A percentile compares a stretch with the other conserved stretches of the same genome.
Conservation (phyloP, 2,113 vertebrate genomes). For the Nothocercus julius region DNA sequence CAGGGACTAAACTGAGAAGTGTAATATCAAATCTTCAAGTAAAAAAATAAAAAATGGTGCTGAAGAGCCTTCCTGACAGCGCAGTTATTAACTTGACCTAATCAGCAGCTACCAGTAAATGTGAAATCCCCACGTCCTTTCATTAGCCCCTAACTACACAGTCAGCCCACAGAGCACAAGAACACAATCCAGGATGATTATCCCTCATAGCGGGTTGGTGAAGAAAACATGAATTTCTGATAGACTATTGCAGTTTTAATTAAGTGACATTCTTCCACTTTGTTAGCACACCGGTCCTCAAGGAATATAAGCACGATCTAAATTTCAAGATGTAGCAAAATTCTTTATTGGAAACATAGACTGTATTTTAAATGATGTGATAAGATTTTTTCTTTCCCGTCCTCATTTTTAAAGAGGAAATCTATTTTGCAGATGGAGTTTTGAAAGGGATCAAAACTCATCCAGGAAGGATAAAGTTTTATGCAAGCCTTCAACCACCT, state of each 20-base stretch:
- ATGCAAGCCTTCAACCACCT: background rate
- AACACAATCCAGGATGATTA: background rate
- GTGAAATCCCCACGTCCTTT: background rate
- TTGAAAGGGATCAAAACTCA: background rate
- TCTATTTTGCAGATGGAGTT: background rate
- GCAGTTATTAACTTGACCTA: background rate
- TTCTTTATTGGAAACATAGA: background rate
- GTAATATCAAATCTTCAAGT: background rate
- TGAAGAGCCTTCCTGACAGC: background rate
- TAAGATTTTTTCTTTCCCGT: background rate
- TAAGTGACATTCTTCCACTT: background rate
- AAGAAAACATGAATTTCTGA: background rate
- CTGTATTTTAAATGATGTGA: background rate
- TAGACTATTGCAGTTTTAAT: background rate
- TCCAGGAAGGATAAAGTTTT: background rate
- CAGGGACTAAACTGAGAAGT: background rate
- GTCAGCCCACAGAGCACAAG: background rate
- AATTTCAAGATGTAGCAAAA: background rate
- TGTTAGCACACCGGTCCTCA: background rate
- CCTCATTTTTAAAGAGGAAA: background rate
- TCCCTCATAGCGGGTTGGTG: background rate
- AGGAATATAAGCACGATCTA: background rate
- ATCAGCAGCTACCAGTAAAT: background rate
- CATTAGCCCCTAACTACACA: conserved; percentile 29
- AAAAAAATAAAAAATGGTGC: background rate